These are phyloP conservation scores for Dichetophora obliterata DNA, from an alignment of 2,888 invertebrate genomes.

Conservation along the genomic window DNA sequence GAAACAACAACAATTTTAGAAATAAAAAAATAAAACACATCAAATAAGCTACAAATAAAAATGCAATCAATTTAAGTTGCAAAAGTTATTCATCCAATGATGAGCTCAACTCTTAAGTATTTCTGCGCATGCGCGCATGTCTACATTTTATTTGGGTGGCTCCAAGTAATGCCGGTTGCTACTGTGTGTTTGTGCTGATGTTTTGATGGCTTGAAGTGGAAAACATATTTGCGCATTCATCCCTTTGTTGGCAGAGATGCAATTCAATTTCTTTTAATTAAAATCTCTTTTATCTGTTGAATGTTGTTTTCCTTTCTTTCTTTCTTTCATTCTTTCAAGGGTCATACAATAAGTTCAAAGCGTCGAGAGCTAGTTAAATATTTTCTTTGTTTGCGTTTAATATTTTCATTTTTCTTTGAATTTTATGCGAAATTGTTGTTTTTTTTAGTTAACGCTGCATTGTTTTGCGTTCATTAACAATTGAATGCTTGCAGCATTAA, in stretches of 20 bases:
- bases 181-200: not conserved
- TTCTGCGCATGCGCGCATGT: not conserved
- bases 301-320: too few species aligned
- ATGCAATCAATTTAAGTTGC: slow-evolving; percentile 43
- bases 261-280: slow-evolving; percentile 25
- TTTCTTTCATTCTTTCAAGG: not conserved
- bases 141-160: not conserved
- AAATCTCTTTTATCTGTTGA: slow-evolving; percentile 16
- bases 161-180: not conserved
- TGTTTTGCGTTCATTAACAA: slow-evolving; percentile 36
- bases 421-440: slow-evolving; percentile 9
- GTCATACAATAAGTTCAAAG: not conserved
- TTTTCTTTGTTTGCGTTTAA: not conserved
- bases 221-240: not conserved
- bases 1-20: not conserved
- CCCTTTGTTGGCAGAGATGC: not conserved
- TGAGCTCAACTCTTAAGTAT: not conserved
- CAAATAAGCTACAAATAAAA: slow-evolving; percentile 18
- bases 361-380: not conserved
- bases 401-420: not conserved
- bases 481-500: slow-evolving; percentile 25
- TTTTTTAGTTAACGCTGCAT: not conserved
- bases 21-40: not conserved
- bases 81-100: slow-evolving; percentile 4
- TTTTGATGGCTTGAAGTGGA: not conserved